Conservation (phyloP, 2,797 vertebrate genomes). For the Echiichthys vipera region DNA sequence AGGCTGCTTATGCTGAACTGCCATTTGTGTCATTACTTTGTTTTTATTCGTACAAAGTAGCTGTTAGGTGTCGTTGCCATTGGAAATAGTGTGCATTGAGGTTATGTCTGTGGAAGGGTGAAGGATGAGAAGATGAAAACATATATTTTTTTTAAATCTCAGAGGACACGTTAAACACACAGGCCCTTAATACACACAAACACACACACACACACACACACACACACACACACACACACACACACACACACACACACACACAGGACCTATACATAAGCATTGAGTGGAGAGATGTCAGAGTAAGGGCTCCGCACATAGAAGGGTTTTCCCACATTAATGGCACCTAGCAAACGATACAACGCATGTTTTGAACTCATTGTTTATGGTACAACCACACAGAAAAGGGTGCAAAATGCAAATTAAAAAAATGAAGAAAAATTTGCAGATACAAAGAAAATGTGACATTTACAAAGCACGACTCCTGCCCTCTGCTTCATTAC, state of each 20-base stretch:
- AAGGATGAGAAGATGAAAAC: conserved; percentile 9
- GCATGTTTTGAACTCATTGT: neutral
- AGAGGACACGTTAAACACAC: too few species aligned
- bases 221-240: too few species aligned
- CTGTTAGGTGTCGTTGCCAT: conserved; percentile 58
- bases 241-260: too few species aligned
- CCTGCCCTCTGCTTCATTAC: conserved; percentile 60
- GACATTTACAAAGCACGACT: conserved; percentile 62
- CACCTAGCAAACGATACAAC: too few species aligned
- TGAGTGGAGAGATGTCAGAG: too few species aligned
- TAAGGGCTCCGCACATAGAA: too few species aligned
- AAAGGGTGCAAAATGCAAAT: conserved; percentile 10
- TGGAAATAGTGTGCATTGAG: conserved; percentile 49
- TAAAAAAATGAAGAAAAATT: neutral
- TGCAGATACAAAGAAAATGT: conserved; percentile 58
- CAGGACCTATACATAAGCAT: too few species aligned
- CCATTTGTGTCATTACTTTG: conserved; percentile 9
- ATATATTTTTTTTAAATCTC: too few species aligned
- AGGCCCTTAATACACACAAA: too few species aligned
- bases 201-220: too few species aligned
- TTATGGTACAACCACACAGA: neutral
- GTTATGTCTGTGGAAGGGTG: conserved; percentile 18
- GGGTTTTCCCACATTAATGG: too few species aligned
- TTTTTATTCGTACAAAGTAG: conserved; percentile 40
- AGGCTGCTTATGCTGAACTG: neutral